phyloP scores from a whole-genome alignment of 2,797 vertebrate genomes.

The Myripristis murdjan region DNA sequence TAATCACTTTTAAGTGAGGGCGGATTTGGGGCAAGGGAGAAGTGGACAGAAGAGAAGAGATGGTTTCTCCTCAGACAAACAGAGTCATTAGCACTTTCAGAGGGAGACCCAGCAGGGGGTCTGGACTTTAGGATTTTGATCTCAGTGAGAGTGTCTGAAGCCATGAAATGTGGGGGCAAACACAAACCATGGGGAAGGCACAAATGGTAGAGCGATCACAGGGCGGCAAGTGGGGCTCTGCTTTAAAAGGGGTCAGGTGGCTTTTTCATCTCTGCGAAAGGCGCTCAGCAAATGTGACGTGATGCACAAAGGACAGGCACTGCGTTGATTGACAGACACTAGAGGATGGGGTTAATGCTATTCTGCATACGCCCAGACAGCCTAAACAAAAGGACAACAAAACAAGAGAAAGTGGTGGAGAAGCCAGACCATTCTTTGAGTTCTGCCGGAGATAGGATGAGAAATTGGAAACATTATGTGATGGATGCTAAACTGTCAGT shows the following conservation, averaged over 20 bases:
- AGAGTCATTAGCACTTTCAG: constrained; percentile 83
- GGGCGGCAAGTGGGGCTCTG: constrained; percentile 65
- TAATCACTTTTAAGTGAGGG: constrained; percentile 75
- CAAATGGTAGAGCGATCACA: constrained; percentile 87
- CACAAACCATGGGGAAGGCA: constrained; percentile 72
- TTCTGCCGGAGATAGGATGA: constrained; percentile 53
- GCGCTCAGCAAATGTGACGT: constrained; percentile 65
- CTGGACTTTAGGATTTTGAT: constrained; percentile 74
- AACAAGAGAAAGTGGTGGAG: constrained; percentile 45
- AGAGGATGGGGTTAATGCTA: constrained; percentile 57
- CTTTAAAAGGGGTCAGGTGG: constrained; percentile 84
- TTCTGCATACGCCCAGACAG: constrained; percentile 52
- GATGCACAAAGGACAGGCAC: constrained; percentile 68
- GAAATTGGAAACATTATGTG: constrained; percentile 74
- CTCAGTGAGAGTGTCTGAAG: constrained; percentile 76
- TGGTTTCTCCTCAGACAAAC: constrained; percentile 68
- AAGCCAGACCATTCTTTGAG: constrained; percentile 27
- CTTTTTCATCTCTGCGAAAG: constrained; percentile 83
- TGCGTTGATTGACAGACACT: constrained; percentile 76
- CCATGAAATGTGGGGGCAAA: constrained; percentile 80
- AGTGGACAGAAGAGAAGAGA: constrained; percentile 39
- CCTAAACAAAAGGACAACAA: constrained; percentile 59
- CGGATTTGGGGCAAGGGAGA: constrained; percentile 2
- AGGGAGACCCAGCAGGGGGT: constrained; percentile 70
- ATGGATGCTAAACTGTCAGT: constrained; percentile 83